Evolutionary conservation across 2,113 vertebrate genomes (phyloP), one percentile per base, ranked within the genome.

Genomic region (Perca flavescens): DNA sequence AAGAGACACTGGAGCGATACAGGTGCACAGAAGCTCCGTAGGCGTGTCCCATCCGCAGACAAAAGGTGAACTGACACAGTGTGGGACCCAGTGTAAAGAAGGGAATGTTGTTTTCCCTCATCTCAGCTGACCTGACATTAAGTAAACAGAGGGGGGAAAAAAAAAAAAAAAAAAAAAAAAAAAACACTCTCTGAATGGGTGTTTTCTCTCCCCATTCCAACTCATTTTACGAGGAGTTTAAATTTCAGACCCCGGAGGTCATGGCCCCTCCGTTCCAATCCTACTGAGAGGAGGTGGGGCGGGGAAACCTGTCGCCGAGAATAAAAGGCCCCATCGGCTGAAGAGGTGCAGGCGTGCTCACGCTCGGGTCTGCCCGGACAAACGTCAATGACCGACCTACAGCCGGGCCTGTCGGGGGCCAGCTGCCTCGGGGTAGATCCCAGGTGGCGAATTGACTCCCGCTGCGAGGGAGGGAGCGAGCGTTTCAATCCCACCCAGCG

Each of bases 291-390:
- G 85, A 89, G 91, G 91, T 73, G 88, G 89, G 92, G 88, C 46
- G 64, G 92, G 82, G 83, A 85, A 85, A 91, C 83, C 90, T 94
- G 94, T 94, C 94, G 84, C 74, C 0, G 31, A 67, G 82, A 94
- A 95, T 94, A 82, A 93, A 87, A 84, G 73, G 66, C 69, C 77
- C 77, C 62, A 14, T 22, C n/a, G 6, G 71, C 80, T 94, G 94
- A 95, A 74, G 90, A 80, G 86, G 86, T 75, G 86, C 94, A 94
- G 93, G 86, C 85, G 61, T 74, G 60, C 80, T 79, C 76, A 31
- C 47, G 50, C 64, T 43, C 54, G 81, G 31, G 81, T 85, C 81
- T 68, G 65, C 87, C 87, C 16, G 89, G 88, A 87, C 72, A 14
- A 65, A 79, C 80, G 40, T 79, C 57, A 84, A 71, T 31, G 46